These are phyloP conservation scores for Heliopora coerulea DNA, from an alignment of 92 coral and sea anemone species.

Conservation along the genomic window DNA sequence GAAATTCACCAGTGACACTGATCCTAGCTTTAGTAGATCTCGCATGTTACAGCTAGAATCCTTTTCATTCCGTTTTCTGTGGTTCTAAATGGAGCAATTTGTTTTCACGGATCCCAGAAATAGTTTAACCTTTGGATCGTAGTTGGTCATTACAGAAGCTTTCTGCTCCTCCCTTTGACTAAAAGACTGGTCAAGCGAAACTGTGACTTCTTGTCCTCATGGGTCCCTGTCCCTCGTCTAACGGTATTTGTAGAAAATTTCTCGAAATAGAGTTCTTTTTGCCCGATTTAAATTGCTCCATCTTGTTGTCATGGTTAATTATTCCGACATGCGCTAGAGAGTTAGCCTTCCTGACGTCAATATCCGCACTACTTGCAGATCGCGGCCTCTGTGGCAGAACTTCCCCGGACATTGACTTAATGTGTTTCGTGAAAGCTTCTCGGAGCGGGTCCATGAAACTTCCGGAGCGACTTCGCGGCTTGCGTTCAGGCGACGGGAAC, in stretches of 20 bases:
- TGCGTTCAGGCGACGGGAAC: conserved; percentile 22
- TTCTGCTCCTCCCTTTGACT: too few relatives aligned
- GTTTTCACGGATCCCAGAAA: too few relatives aligned
- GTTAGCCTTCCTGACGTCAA: not conserved
- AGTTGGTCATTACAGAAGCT: too few relatives aligned
- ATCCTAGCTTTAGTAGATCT: too few relatives aligned
- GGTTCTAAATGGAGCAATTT: too few relatives aligned
- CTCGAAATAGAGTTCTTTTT: not conserved
- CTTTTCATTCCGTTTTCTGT: too few relatives aligned
- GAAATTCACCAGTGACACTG: too few relatives aligned
- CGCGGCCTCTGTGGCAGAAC: conserved; percentile 15
- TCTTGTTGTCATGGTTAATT: not conserved
- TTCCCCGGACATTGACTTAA: conserved; percentile 1
- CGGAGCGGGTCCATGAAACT: conserved; percentile 38
- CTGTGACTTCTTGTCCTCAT: conserved; percentile 24
- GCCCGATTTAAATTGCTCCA: not conserved
- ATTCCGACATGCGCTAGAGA: not conserved
- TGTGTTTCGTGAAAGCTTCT: conserved; percentile 16
- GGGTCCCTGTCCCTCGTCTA: not conserved
- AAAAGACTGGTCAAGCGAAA: not conserved
- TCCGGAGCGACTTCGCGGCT: conserved; percentile 30
- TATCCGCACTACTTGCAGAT: conserved; percentile 29
- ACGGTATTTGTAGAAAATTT: conserved; percentile 19
- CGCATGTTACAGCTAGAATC: too few relatives aligned
- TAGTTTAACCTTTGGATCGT: too few relatives aligned